Evolutionary conservation across 2,888 invertebrate genomes (phyloP), one percentile per base, ranked within the genome.

Genomic region (Andricus curvator): DNA sequence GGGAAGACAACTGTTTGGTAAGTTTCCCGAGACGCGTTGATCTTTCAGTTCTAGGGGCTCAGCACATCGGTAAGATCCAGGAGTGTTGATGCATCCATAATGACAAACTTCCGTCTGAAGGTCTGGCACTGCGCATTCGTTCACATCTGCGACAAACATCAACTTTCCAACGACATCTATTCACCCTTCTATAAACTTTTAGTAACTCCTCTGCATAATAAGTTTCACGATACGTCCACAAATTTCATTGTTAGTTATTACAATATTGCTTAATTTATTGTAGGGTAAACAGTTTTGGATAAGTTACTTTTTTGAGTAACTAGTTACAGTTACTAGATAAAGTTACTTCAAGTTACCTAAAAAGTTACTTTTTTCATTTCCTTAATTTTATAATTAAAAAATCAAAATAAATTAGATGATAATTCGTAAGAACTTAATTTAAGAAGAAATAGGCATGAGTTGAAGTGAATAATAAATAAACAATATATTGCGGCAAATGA

Each of bases 121-220:
- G 83, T 92, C 92, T 60, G 92, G 91, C 51, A 94, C 93, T 25
- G 88, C 89, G 87, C 96, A 96, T 90, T 96, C 96, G 88, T 96
- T 94, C 44, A 96, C 94, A 91, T 95, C 95, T 95, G 89, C 74
- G 83, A 79, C 74, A 74, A 74, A 74, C 33, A 74, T 74, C n/a
- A 74, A 74, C 56, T 74, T 74, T 74, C n/a, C 56, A 74, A 37
- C 56, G 9, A 74, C 56, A 74, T 56, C 20, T 33, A 74, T 74
- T 74, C 51, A 51, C 48, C 48, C 17, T 48, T 70, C 51, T 29
- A 20, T 29, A 70, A 70, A 70, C 70, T 70, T 70, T 56, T 51
- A 56, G 51, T 33, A 70, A 33, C 51, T 70, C 25, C 48, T 29
- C 29, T 33, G 51, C 29, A 70, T 70, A 70, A 56, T 56, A 70